A percentile compares a stretch with the other conserved stretches of the same genome.
Conservation (phyloP, 2,113 vertebrate species). For the Lichenostomus cassidix region DNA sequence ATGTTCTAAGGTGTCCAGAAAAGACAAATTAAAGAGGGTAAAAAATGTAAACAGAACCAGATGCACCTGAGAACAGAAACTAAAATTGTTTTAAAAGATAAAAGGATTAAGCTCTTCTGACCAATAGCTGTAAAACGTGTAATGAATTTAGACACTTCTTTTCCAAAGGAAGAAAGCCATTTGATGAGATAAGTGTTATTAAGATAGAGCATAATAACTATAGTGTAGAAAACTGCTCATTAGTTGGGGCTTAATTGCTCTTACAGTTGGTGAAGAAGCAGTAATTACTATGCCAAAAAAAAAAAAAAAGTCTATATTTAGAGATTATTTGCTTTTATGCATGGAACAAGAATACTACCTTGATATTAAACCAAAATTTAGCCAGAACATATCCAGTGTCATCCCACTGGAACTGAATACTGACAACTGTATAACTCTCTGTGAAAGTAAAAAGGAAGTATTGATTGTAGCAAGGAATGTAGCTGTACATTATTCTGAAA, state of each 20-base stretch:
- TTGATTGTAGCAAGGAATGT: constrained; percentile 50
- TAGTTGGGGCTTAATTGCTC: constrained; percentile 60
- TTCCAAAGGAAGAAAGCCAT: constrained; percentile 13
- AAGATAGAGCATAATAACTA: constrained; percentile 44
- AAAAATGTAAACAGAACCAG: background rate
- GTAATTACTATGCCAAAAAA: constrained; percentile 57
- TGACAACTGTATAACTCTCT: background rate
- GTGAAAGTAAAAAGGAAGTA: constrained; percentile 46
- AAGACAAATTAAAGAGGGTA: background rate
- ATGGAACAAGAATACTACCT: background rate
- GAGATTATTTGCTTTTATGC: constrained; percentile 13
- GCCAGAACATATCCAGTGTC: background rate
- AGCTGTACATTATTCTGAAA: constrained; percentile 54
- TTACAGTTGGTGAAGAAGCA: constrained; percentile 22
- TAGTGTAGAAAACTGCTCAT: constrained; percentile 48
- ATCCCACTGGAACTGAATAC: constrained; percentile 3
- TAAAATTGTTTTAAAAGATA: constrained; percentile 13
- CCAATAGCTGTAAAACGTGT: background rate
- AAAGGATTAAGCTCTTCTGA: constrained; percentile 4
- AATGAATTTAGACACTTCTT: constrained; percentile 10
- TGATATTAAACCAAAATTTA: constrained; percentile 19
- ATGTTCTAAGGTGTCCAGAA: background rate
- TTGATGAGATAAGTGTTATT: constrained; percentile 31
- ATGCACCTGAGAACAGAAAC: background rate
- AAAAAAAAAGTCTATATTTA: constrained; percentile 26